Evolutionary conservation across 2,888 invertebrate species (phyloP).

Genomic region (Empis stercorea): DNA sequence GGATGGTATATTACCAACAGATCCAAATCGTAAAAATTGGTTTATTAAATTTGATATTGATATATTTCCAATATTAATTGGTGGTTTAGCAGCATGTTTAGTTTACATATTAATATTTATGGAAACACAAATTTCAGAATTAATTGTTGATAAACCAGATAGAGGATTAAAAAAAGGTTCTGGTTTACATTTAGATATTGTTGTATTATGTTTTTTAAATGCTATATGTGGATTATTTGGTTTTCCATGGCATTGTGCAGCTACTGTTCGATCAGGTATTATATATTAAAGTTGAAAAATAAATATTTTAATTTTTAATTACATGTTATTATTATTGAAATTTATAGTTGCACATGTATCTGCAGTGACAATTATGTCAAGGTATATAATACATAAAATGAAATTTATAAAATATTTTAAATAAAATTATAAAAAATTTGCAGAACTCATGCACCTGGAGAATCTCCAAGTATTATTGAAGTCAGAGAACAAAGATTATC

Average conservation of each 20-base stretch:
- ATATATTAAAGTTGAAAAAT: no score
- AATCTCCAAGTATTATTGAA: constrained; percentile 70
- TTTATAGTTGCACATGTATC: constrained; percentile 70
- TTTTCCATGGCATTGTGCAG: constrained; percentile 86
- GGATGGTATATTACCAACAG: constrained; percentile 60
- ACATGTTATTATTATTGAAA: no score
- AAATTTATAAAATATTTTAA: no score
- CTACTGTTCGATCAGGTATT: constrained; percentile 69
- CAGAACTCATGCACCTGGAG: constrained; percentile 83
- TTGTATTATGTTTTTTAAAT: constrained; percentile 69
- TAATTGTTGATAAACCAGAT: constrained; percentile 83
- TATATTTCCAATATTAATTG: constrained; percentile 66
- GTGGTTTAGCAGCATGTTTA: constrained; percentile 70
- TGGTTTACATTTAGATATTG: constrained; percentile 85
- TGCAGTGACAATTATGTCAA: constrained; percentile 77
- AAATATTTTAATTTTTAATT: no score
- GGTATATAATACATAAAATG: constrained; percentile 8
- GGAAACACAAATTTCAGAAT: constrained; percentile 89
- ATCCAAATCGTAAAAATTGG: constrained; percentile 54
- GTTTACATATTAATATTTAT: constrained; percentile 87
- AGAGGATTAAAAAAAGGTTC: constrained; percentile 76
- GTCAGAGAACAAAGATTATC: constrained; percentile 79
- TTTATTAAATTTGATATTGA: constrained; percentile 60
- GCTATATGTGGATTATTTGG: constrained; percentile 71
- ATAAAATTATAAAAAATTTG: no score